Conservation (phyloP, 2,113 vertebrate species). For the Thermophis baileyi region DNA sequence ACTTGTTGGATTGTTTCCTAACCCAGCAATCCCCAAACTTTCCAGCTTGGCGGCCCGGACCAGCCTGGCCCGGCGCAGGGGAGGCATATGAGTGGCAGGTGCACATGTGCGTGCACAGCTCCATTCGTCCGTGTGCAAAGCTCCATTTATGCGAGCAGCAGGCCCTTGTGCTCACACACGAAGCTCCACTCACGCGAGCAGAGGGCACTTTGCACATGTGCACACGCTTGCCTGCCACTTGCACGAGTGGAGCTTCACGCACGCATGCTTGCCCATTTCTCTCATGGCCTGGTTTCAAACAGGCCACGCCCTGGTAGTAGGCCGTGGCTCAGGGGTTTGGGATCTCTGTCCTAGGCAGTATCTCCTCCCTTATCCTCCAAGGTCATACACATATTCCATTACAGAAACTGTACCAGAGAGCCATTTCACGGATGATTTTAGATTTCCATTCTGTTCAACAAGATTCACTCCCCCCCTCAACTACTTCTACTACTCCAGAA, state of each 20-base stretch:
- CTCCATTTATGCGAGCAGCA: no score
- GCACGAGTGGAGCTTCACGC: neutral
- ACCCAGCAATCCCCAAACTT: no score
- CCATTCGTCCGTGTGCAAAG: no score
- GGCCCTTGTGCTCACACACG: no score
- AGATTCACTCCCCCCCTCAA: neutral
- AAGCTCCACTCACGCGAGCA: no score
- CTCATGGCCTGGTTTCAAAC: neutral
- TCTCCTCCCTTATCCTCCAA: neutral
- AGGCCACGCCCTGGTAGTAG: neutral
- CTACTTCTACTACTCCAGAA: neutral
- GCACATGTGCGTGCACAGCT: no score
- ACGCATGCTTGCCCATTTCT: neutral
- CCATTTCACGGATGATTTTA: neutral
- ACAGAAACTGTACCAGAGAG: neutral
- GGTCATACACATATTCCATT: neutral
- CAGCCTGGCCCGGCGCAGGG: no score
- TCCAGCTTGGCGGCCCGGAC: no score
- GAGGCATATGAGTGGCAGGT: no score
- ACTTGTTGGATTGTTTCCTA: neutral
- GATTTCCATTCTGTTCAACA: slow-evolving; percentile 4
- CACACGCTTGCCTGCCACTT: neutral
- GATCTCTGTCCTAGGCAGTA: neutral
- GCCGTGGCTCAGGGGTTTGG: no score
- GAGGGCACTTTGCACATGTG: neutral